Evolutionary conservation across 1,140 invertebrate genomes (phyloP).

Genomic region (Drosophila pseudoananassae): DNA sequence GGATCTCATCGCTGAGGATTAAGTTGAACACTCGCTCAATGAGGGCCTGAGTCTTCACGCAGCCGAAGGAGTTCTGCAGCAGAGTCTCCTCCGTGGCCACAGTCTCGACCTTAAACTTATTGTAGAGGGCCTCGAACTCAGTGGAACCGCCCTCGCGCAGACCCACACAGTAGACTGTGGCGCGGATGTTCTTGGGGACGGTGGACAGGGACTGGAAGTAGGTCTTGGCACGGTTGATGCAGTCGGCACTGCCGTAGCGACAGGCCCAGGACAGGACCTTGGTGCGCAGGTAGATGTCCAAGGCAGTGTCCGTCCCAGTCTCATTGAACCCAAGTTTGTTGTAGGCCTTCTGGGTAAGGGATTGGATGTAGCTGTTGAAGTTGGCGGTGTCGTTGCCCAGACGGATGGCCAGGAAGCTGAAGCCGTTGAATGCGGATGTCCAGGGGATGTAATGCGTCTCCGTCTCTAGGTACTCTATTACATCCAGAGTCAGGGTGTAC

Average conservation of each 20-base stretch:
- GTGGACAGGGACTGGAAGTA: slow-evolving; percentile 63
- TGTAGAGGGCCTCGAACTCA: slow-evolving; percentile 85
- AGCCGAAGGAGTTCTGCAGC: slow-evolving; percentile 86
- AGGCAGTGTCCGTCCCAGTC: slow-evolving; percentile 38
- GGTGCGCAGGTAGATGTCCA: slow-evolving; percentile 81
- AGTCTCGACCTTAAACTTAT: slow-evolving; percentile 84
- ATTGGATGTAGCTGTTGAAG: slow-evolving; percentile 63
- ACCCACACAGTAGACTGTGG: slow-evolving; percentile 86
- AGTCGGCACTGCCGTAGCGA: slow-evolving; percentile 84
- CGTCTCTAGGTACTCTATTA: slow-evolving; percentile 86
- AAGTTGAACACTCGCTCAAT: slow-evolving; percentile 73
- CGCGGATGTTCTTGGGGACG: slow-evolving; percentile 85
- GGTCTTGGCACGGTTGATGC: slow-evolving; percentile 76
- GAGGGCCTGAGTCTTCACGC: slow-evolving; percentile 84
- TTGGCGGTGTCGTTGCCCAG: slow-evolving; percentile 60
- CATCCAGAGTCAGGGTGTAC: slow-evolving; percentile 85
- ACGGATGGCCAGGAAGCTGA: slow-evolving; percentile 79
- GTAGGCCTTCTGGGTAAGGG: slow-evolving; percentile 67
- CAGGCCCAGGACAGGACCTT: slow-evolving; percentile 85
- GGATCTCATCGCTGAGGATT: slow-evolving; percentile 77
- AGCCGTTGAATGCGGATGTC: slow-evolving; percentile 86
- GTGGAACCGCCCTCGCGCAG: slow-evolving; percentile 84
- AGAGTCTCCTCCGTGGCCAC: slow-evolving; percentile 85
- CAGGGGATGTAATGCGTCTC: slow-evolving; percentile 89
- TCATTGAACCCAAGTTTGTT: slow-evolving; percentile 68